Evolutionary conservation across 2,888 invertebrate species (phyloP).

Genomic region (Aphodius sticticus): DNA sequence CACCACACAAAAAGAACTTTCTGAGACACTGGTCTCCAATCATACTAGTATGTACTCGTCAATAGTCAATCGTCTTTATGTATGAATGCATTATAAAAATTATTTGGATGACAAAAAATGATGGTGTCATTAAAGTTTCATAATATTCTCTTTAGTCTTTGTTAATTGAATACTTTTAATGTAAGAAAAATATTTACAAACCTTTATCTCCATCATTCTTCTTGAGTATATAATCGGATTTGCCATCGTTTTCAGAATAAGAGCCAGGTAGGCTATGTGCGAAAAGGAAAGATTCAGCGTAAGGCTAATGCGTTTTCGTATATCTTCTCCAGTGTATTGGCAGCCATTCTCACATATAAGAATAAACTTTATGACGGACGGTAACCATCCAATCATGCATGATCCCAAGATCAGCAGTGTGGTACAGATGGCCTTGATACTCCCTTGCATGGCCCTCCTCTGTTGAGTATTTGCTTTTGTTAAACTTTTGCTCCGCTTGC

Average conservation of each 20-base stretch:
- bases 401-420: constrained; percentile 70
- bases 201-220: constrained; percentile 71
- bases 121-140: too few species aligned
- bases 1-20: too few species aligned
- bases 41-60: too few species aligned
- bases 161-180: not conserved
- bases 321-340: constrained; percentile 45
- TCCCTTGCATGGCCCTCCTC: constrained; percentile 58
- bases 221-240: constrained; percentile 74
- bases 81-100: too few species aligned
- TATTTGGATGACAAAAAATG: too few species aligned
- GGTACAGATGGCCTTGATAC: constrained; percentile 67
- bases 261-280: constrained; percentile 61
- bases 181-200: constrained; percentile 45
- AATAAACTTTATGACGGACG: constrained; percentile 65
- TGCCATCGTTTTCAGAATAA: constrained; percentile 69
- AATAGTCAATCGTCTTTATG: too few species aligned
- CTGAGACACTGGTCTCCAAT: too few species aligned
- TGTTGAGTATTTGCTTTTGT: constrained; percentile 48
- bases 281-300: constrained; percentile 41
- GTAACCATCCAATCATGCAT: constrained; percentile 69
- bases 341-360: constrained; percentile 63
- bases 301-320: constrained; percentile 23
- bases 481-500: constrained; percentile 48
- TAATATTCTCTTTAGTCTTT: too few species aligned